These are phyloP conservation scores for Cairina moschata DNA, from an alignment of 2,113 vertebrate genomes.

Conservation along the genomic window DNA sequence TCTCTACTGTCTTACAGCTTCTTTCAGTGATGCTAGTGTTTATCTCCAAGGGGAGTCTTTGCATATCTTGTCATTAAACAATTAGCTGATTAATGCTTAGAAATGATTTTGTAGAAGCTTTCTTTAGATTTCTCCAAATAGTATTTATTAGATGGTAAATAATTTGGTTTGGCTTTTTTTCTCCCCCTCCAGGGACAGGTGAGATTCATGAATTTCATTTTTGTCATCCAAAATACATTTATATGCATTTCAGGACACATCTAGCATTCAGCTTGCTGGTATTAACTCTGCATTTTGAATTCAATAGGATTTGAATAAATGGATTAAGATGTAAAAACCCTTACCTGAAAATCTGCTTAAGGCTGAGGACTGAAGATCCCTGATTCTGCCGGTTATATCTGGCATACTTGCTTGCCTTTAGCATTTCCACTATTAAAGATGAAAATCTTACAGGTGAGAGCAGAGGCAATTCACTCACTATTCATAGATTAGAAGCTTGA, in stretches of 20 bases:
- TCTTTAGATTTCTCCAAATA: background rate
- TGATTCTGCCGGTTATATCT: background rate
- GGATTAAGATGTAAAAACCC: conserved; percentile 9
- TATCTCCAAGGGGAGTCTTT: background rate
- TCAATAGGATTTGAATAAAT: background rate
- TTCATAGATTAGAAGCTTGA: background rate
- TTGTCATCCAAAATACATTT: background rate
- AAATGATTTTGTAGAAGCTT: background rate
- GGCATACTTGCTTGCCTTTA: background rate
- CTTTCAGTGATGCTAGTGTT: background rate
- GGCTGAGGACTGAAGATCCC: background rate
- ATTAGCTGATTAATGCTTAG: background rate
- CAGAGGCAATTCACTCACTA: background rate
- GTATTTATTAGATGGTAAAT: background rate
- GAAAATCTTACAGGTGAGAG: background rate
- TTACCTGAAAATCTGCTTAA: conserved; percentile 10
- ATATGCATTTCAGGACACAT: background rate
- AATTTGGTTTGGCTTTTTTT: background rate
- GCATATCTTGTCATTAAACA: background rate
- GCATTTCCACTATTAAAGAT: background rate
- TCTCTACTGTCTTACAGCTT: background rate
- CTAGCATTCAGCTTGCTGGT: background rate
- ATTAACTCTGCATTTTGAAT: background rate
- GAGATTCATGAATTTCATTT: background rate
- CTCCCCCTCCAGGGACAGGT: rapidly evolving